These are phyloP conservation scores for Spodoptera frugiperda DNA, from an alignment of 1,140 invertebrate species.

Conservation along the genomic window DNA sequence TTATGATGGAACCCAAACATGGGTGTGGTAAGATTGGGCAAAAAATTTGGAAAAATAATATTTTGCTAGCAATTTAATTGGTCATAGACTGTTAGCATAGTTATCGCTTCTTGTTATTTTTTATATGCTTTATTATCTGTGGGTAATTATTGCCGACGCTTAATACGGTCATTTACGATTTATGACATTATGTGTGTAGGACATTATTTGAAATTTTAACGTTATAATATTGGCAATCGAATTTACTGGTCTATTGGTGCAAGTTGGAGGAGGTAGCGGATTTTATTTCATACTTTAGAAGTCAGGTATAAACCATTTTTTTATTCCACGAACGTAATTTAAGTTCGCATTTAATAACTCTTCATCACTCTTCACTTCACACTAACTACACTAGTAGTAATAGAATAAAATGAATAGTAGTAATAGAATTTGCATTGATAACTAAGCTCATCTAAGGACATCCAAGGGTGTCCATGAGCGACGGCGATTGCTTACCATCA, in stretches of 20 bases:
- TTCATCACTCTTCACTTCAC: too few species aligned
- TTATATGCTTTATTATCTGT: slow-evolving; percentile 17
- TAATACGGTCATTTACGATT: slow-evolving; percentile 34
- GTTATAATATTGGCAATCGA: slow-evolving; percentile 29
- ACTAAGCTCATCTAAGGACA: too few species aligned
- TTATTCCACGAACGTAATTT: too few species aligned
- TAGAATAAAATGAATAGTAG: too few species aligned
- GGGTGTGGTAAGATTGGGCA: slow-evolving; percentile 17
- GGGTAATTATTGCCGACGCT: slow-evolving; percentile 15
- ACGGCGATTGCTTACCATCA: too few species aligned
- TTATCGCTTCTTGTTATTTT: slow-evolving; percentile 29
- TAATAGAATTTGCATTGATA: too few species aligned
- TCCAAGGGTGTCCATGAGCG: too few species aligned
- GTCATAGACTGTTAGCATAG: background rate
- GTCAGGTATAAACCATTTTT: background rate
- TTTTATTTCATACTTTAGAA: background rate
- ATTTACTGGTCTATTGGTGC: background rate
- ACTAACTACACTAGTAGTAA: too few species aligned
- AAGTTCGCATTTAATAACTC: too few species aligned
- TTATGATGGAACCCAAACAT: slow-evolving; percentile 36
- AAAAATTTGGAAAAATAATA: slow-evolving; percentile 6
- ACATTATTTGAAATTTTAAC: slow-evolving; percentile 22
- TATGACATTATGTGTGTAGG: slow-evolving; percentile 12
- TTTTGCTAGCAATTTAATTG: slow-evolving; percentile 37
- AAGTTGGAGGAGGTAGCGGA: background rate